Evolutionary conservation across 2,888 invertebrate genomes (phyloP).

Genomic region (Drosophila anomalata): DNA sequence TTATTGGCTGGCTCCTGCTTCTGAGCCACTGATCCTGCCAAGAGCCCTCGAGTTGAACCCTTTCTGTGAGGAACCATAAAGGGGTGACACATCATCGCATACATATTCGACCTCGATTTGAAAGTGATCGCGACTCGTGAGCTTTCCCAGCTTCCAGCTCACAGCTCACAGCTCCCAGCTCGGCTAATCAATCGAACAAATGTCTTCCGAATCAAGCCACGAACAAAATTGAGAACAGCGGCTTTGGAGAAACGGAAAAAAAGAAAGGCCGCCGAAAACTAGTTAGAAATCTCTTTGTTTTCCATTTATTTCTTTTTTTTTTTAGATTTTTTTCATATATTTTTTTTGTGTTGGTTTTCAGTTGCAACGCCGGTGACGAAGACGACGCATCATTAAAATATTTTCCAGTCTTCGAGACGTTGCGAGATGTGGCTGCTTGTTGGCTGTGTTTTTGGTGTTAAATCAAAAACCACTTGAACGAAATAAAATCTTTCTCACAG

Average conservation of each 20-base stretch:
- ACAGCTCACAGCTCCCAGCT: constrained; percentile 5
- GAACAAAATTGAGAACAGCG: constrained; percentile 48
- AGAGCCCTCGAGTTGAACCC: constrained; percentile 58
- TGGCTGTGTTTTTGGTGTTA: constrained; percentile 61
- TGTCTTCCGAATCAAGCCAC: constrained; percentile 45
- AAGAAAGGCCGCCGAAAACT: constrained; percentile 70
- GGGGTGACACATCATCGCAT: constrained; percentile 20
- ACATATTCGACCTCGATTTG: constrained; percentile 28
- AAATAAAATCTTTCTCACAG: constrained; percentile 79
- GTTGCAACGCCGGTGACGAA: constrained; percentile 52
- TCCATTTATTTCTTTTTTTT: constrained; percentile 30
- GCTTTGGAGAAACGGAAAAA: constrained; percentile 19
- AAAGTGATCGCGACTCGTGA: constrained; percentile 42
- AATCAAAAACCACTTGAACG: constrained; percentile 79
- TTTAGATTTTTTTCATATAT: constrained; percentile 4
- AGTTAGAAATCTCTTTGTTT: constrained; percentile 72
- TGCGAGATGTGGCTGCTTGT: constrained; percentile 27
- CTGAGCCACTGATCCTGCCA: constrained; percentile 66
- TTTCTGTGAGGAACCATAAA: constrained; percentile 14
- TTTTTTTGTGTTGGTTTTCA: constrained; percentile 43
- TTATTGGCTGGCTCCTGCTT: constrained; percentile 35
- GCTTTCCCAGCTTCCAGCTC: constrained; percentile 17
- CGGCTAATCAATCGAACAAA: constrained; percentile 65
- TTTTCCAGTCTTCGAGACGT: constrained; percentile 66
- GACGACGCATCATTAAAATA: constrained; percentile 77